Evolutionary conservation across 2,113 vertebrate species (phyloP).

Genomic region (Gasterosteus aculeatus): DNA sequence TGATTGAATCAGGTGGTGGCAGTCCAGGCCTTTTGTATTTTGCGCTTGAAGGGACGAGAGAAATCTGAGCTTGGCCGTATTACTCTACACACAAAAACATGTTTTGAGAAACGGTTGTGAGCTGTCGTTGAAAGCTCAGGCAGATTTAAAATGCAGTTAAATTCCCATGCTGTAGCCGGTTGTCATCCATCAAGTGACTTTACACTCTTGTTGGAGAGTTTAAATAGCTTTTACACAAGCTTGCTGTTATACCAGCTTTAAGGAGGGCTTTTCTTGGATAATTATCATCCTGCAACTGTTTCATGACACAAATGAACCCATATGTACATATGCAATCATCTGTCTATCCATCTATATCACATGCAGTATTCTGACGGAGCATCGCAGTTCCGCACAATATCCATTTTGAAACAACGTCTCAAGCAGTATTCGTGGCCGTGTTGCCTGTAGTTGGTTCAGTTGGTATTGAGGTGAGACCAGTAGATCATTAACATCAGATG

Average conservation of each 20-base stretch:
- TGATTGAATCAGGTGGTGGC: constrained; percentile 98
- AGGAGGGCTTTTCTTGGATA: background rate
- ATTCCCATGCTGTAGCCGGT: constrained; percentile 25
- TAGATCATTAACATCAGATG: background rate
- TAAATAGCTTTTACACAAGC: constrained; percentile 14
- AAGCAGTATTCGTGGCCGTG: background rate
- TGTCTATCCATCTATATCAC: background rate
- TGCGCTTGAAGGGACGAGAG: constrained; percentile 89
- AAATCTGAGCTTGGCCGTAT: constrained; percentile 88
- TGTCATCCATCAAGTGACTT: constrained; percentile 26
- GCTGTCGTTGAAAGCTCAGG: constrained; percentile 72
- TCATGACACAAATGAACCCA: background rate
- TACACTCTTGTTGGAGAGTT: constrained; percentile 6
- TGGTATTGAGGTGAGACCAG: background rate
- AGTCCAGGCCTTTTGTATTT: constrained; percentile 91
- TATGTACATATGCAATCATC: background rate
- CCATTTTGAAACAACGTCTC: background rate
- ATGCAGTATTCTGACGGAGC: background rate
- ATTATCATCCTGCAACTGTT: constrained; percentile 13
- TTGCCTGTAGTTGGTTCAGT: background rate
- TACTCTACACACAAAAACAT: constrained; percentile 82
- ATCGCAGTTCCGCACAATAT: background rate
- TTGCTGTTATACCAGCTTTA: constrained; percentile 5
- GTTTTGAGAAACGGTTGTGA: constrained; percentile 80
- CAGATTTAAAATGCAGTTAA: constrained; percentile 66